Conservation (phyloP, 2,888 invertebrate species). For the Drosophila planitibia region DNA sequence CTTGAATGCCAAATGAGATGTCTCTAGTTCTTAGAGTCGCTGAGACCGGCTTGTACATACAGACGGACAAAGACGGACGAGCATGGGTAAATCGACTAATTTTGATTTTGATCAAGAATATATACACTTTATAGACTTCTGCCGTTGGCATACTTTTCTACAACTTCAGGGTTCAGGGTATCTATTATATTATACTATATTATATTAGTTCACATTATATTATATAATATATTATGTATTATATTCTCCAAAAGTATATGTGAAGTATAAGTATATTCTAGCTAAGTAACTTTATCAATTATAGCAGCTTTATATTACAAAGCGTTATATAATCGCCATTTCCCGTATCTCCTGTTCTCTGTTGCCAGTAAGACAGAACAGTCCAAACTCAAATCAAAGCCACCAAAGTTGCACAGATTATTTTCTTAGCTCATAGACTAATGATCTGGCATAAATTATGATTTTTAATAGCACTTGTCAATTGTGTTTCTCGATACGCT, state of each 20-base stretch:
- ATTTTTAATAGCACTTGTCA: constrained; percentile 8
- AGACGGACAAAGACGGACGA: too few relatives aligned
- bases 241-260: not conserved
- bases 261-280: too few relatives aligned
- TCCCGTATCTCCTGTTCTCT: not conserved
- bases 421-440: not conserved
- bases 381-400: not conserved
- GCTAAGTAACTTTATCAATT: too few relatives aligned
- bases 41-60: not conserved
- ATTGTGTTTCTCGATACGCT: constrained; percentile 1
- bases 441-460: constrained; percentile 7
- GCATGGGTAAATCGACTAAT: too few relatives aligned
- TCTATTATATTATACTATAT: too few relatives aligned
- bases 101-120: not conserved
- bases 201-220: too few relatives aligned
- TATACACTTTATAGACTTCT: not conserved
- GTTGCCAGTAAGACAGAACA: not conserved
- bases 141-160: too few relatives aligned
- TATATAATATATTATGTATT: not conserved
- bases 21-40: not conserved
- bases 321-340: too few relatives aligned
- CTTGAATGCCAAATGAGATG: not conserved
- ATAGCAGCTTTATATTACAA: too few relatives aligned
- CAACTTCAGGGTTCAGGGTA: too few relatives aligned
- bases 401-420: not conserved